Percentiles rank a stretch among this genome's conserved stretches.
phyloP scores from a whole-genome alignment of 1,140 invertebrate species.

The Brevipalpus yothersi region DNA sequence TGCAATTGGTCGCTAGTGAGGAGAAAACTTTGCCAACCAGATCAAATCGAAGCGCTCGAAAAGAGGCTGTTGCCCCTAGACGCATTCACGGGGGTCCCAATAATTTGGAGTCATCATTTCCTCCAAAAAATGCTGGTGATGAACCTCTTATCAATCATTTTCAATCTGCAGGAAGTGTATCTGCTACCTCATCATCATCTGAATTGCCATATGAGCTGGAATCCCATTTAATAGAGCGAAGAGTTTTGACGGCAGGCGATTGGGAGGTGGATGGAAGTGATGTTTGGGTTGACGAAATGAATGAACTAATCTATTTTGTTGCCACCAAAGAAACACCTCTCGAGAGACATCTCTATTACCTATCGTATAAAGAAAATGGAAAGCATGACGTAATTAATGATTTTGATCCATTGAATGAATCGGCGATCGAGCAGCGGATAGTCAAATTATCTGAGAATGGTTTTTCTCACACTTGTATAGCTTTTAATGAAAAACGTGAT shows the following conservation, averaged over 20 bases:
- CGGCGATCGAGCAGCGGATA: slow-evolving; percentile 65
- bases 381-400: slow-evolving; percentile 3
- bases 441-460: slow-evolving; percentile 22
- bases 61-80: neutral
- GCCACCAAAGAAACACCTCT: slow-evolving; percentile 23
- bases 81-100: neutral
- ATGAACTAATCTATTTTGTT: slow-evolving; percentile 23
- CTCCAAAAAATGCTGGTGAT: neutral
- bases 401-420: slow-evolving; percentile 3
- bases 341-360: slow-evolving; percentile 24
- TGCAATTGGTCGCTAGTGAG: slow-evolving; percentile 15
- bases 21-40: neutral
- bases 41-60: neutral
- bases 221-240: neutral
- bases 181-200: neutral
- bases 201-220: neutral
- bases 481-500: no score
- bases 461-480: slow-evolving; percentile 8
- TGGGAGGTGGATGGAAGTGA: slow-evolving; percentile 21
- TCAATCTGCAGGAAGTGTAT: neutral
- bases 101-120: neutral
- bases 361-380: slow-evolving; percentile 2
- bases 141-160: neutral
- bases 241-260: slow-evolving; percentile 19
- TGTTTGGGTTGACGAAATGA: slow-evolving; percentile 23